Conservation (phyloP, 1,140 invertebrate genomes). For the Dreissena rostriformis region DNA sequence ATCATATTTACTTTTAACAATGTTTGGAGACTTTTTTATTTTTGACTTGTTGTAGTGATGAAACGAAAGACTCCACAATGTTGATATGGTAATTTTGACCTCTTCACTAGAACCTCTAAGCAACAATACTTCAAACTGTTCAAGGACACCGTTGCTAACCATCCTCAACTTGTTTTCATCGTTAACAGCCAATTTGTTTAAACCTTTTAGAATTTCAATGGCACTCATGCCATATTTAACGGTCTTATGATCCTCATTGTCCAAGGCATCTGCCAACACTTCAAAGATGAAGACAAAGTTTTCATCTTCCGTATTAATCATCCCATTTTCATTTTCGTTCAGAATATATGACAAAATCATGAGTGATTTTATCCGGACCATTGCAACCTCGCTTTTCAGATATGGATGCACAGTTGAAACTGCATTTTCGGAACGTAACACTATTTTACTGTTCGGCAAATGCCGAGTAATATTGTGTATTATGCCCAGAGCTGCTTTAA, state of each 20-base stretch:
- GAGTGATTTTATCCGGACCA: conserved; percentile 72
- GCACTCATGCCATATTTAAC: conserved; percentile 73
- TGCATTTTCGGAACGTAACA: conserved; percentile 53
- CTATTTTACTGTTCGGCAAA: conserved; percentile 41
- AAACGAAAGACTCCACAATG: conserved; percentile 75
- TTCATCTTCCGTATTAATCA: conserved; percentile 67
- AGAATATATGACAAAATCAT: conserved; percentile 72
- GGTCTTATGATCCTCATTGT: conserved; percentile 67
- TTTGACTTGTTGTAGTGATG: conserved; percentile 65
- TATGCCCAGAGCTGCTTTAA: conserved; percentile 50
- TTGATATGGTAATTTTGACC: conserved; percentile 63
- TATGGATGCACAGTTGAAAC: conserved; percentile 57
- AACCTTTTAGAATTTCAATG: conserved; percentile 69
- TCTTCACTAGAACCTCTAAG: conserved; percentile 57
- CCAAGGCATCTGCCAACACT: conserved; percentile 65
- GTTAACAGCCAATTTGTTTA: conserved; percentile 74
- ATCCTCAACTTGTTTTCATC: conserved; percentile 74
- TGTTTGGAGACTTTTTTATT: conserved; percentile 67
- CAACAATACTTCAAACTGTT: conserved; percentile 66
- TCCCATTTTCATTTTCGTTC: conserved; percentile 69
- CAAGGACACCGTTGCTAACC: conserved; percentile 64
- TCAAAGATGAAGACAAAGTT: conserved; percentile 70
- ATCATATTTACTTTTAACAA: conserved; percentile 65
- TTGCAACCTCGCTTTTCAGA: conserved; percentile 54
- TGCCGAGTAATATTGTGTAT: conserved; percentile 48